Percentiles rank a stretch among this genome's conserved stretches.
phyloP scores from a whole-genome alignment of 2,113 vertebrate genomes.

The Stegostoma tigrinum region DNA sequence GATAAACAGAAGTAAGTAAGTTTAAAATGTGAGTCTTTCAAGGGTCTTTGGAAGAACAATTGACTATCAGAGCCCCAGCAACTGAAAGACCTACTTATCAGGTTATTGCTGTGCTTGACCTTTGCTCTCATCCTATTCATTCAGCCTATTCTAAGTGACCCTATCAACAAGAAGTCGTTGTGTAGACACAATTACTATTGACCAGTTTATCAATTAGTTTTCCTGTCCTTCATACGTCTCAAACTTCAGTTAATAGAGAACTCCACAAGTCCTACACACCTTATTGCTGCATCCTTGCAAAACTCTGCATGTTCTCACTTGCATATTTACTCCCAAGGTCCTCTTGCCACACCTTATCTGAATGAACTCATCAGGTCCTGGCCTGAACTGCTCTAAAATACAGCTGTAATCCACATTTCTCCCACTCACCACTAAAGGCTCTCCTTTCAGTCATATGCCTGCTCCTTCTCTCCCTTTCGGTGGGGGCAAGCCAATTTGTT shows the following conservation, averaged over 20 bases:
- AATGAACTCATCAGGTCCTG: background rate
- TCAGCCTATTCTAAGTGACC: background rate
- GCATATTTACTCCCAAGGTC: background rate
- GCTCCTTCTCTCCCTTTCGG: background rate
- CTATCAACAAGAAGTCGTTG: background rate
- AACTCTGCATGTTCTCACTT: background rate
- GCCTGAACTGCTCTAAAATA: background rate
- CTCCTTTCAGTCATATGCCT: background rate
- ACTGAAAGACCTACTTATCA: background rate
- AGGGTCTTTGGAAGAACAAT: background rate
- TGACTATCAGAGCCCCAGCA: background rate
- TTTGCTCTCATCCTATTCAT: background rate
- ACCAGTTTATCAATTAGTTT: background rate
- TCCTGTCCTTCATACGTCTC: background rate
- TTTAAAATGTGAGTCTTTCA: background rate
- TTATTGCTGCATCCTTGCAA: slow-evolving; percentile 1
- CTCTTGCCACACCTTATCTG: background rate
- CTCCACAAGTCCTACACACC: background rate
- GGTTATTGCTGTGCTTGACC: background rate
- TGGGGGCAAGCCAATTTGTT: background rate
- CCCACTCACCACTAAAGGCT: background rate
- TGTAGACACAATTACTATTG: slow-evolving; percentile 3
- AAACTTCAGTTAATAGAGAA: background rate
- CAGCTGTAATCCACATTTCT: background rate
- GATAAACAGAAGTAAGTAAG: background rate